These are phyloP conservation scores for Molossus alvarezi DNA, from an alignment of 2,797 vertebrate genomes.

Conservation along the genomic window DNA sequence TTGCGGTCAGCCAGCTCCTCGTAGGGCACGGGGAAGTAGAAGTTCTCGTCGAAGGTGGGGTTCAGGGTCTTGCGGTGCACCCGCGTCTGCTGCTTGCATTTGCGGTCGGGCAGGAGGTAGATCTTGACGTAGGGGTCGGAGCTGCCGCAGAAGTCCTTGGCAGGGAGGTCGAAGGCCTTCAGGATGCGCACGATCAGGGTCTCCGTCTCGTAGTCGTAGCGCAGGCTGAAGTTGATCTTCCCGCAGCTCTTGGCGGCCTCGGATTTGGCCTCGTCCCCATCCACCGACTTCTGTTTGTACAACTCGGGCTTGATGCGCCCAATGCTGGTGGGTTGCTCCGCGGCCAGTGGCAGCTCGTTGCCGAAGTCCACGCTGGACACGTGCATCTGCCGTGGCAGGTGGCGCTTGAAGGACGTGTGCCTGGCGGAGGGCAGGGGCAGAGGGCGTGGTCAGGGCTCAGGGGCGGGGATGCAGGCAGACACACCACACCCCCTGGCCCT, in stretches of 20 bases:
- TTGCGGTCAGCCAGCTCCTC: conserved; percentile 95
- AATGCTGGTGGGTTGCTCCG: conserved; percentile 96
- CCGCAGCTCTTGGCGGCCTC: conserved; percentile 95
- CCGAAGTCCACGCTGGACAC: conserved; percentile 96
- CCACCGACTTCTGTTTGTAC: conserved; percentile 96
- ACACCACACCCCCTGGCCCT: too few relatives aligned
- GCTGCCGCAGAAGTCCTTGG: conserved; percentile 98
- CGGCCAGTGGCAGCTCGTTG: conserved; percentile 92
- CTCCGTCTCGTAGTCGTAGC: conserved; percentile 98
- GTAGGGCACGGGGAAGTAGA: conserved; percentile 98
- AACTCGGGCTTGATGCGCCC: conserved; percentile 98
- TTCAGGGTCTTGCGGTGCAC: conserved; percentile 99
- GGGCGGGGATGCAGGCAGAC: background rate
- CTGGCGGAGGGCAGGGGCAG: conserved; percentile 85
- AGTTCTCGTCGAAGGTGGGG: conserved; percentile 96
- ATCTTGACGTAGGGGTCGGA: conserved; percentile 99
- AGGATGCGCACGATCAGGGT: conserved; percentile 96
- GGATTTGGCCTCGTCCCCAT: conserved; percentile 94
- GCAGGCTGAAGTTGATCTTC: conserved; percentile 97
- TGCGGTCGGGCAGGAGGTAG: conserved; percentile 98
- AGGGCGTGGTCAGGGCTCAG: background rate
- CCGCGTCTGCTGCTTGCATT: conserved; percentile 98
- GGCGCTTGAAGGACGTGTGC: conserved; percentile 98
- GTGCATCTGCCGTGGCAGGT: conserved; percentile 98
- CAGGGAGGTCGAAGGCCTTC: conserved; percentile 97